A percentile compares a stretch with the other conserved stretches of the same genome.
Evolutionary conservation across 2,113 vertebrate species (phyloP).

Genomic region (Eulacestoma nigropectus): DNA sequence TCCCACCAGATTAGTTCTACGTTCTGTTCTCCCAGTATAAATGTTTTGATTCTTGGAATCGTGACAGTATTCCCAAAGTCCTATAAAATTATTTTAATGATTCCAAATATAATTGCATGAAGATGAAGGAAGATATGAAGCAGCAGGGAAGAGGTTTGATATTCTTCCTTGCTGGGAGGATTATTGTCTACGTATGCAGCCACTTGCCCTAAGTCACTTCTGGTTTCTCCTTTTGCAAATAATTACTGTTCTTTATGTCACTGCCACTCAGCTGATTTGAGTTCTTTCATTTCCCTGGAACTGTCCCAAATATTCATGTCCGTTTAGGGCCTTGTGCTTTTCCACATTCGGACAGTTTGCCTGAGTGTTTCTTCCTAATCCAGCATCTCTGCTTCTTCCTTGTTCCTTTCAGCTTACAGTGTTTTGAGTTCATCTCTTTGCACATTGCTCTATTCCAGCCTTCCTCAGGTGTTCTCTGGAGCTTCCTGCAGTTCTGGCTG

Average conservation of each 20-base stretch:
- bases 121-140: background rate
- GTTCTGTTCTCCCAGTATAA: background rate
- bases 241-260: background rate
- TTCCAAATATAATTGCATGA: background rate
- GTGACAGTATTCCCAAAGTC: background rate
- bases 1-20: background rate
- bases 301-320: background rate
- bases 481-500: background rate
- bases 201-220: background rate
- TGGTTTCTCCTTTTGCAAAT: background rate
- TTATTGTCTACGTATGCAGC: background rate
- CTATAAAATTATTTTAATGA: background rate
- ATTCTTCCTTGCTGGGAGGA: background rate
- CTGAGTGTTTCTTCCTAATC: background rate
- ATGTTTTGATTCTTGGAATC: background rate
- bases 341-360: background rate
- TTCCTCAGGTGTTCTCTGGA: background rate
- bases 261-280: background rate
- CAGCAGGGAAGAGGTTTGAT: background rate
- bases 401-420: background rate
- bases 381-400: background rate
- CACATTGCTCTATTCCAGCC: background rate
- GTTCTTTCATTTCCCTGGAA: background rate
- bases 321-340: background rate
- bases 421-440: background rate